Base-by-base conservation (phyloP, 2,797 vertebrate species). In the Channallabes apus region DNA sequence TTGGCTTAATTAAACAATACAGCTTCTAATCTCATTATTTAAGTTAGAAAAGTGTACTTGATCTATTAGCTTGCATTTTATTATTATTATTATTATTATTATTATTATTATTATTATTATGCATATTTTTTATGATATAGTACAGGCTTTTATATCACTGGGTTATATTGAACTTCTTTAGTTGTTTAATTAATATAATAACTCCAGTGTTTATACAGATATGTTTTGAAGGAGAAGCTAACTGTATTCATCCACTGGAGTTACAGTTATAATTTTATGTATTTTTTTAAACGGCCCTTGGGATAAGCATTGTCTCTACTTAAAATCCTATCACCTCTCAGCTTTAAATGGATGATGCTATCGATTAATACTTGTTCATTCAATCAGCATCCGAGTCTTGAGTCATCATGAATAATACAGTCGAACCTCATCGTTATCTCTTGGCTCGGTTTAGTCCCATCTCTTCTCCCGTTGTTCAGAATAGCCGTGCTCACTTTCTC, bases 341-440 rank as follows among this genome's bases (percentile, higher is more conserved):
- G 41, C 41, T 46, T 61, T 15, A 27, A 79, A 27, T 18, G 22
- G 20, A 80, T 6, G 38, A 27, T 41, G 1, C 59, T 27, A 15
- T n/a, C 17, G 77, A 64, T 64, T 41, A 80, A 64, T 64, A 41
- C 22, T 64, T 41, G 15, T 9, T 80, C 58, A 62, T 8, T 62
- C 22, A 8, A n/a, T 38, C 18, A 20, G 62, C 17, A 4, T 83
- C 11, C 73, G 58, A 78, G 41, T 80, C 82, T 79, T 68, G 58
- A 72, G 6, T 67, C 76, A 18, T 65, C 65, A 79, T 84, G 24
- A 77, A 82, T 85, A 72, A 84, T 80, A 29, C 15, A 80, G 61
- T 51, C 78, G 51, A 79, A 62, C 29, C 7, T n/a, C 15, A 78
- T 68, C 27, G 38, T 7, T 41, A n/a, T 62, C 61, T 38, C 32